Evolutionary conservation across 2,888 invertebrate genomes (phyloP), one percentile per base, ranked within the genome.

Genomic region (Tetragonisca angustula): DNA sequence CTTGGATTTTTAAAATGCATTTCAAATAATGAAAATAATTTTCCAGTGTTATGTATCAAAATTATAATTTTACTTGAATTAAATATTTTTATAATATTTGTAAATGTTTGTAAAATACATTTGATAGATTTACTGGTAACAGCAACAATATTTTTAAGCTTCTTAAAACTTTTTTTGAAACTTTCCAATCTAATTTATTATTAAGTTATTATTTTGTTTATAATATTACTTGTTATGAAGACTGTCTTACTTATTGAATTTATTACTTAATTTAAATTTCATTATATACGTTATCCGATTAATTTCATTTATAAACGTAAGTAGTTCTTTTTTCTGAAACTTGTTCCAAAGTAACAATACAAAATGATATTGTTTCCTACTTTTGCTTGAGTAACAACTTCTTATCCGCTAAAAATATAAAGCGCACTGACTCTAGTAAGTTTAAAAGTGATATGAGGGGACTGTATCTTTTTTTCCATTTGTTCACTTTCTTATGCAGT

Each of bases 401-500:
- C 27, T 59, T 49, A 56, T 54, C n/a, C 17, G 19, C 24, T 64
- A 59, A 64, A 74, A 67, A 49, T 54, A 68, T 65, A 65, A 72
- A 21, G 49, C 32, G 19, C 21, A 9, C 15, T 36, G 61, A 68
- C 68, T 73, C 76, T 61, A 71, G 49, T 76, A 69, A 82, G 72
- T 74, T 82, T 77, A 82, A 83, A 82, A 83, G 81, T 77, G 83
- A 81, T 83, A 81, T 65, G 64, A 77, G 64, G 15, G 36, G 59
- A 36, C n/a, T 49, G 15, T 59, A 49, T 75, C 32, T 52, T 74
- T 64, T 75, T 84, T 64, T 72, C 67, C 83, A 77, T 84, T 89
- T 77, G 80, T 89, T 91, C 91, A 91, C 91, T 91, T 91, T 91
- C 90, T 83, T 88, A 84, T 64, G 81, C 80, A 86, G 82, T 91